These are phyloP conservation scores for Leptopilina myrica DNA, from an alignment of 2,888 invertebrate species.

Conservation along the genomic window DNA sequence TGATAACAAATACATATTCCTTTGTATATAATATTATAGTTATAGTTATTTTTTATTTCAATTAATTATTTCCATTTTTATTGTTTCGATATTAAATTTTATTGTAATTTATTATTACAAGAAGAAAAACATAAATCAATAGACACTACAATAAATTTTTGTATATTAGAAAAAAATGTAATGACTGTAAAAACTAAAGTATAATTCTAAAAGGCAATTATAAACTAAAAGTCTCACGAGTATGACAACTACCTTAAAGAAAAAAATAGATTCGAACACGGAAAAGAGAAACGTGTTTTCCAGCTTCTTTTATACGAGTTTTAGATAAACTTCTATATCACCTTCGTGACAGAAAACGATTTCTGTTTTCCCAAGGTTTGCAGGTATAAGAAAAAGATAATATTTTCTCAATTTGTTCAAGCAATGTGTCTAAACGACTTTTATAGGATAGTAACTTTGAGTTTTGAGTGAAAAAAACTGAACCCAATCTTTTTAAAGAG, in stretches of 20 bases:
- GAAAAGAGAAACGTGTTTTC: constrained; percentile 32
- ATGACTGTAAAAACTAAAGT: background rate
- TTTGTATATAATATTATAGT: no score
- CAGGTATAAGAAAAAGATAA: constrained; percentile 25
- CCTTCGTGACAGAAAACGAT: constrained; percentile 3
- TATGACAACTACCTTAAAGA: background rate
- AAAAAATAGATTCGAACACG: background rate
- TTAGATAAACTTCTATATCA: constrained; percentile 18
- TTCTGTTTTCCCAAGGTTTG: constrained; percentile 14
- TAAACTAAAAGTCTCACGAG: background rate
- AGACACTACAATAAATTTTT: no score
- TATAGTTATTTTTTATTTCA: no score
- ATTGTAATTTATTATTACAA: no score
- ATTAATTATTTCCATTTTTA: no score
- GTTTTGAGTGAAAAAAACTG: background rate
- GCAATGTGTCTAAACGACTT: background rate
- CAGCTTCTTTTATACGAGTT: constrained; percentile 23
- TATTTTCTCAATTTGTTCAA: constrained; percentile 32
- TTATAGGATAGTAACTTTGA: constrained; percentile 17
- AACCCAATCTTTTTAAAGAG: constrained; percentile 17
- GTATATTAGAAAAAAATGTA: no score
- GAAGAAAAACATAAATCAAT: no score
- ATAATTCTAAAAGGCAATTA: background rate
- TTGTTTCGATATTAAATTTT: no score
- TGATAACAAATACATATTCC: no score